These are phyloP conservation scores for Dasyornis broadbenti DNA, from an alignment of 2,113 vertebrate species.

Conservation along the genomic window DNA sequence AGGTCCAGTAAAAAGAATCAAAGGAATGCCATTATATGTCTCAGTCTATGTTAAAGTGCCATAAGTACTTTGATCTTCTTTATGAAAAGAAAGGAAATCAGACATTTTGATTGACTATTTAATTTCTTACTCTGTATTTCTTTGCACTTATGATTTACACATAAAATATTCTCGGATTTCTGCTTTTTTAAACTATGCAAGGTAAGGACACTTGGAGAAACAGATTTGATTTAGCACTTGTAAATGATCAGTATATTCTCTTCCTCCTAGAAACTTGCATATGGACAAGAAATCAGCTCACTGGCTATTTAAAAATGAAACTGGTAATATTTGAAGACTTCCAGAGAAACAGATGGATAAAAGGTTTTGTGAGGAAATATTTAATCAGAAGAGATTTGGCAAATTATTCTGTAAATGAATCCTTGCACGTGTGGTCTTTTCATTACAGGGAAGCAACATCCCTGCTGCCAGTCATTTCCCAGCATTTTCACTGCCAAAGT, in stretches of 20 bases:
- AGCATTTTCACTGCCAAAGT: background rate
- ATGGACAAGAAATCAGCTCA: background rate
- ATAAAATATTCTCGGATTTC: background rate
- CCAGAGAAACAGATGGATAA: background rate
- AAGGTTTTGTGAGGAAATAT: background rate
- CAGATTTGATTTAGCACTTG: background rate
- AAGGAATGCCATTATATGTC: background rate
- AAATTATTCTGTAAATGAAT: background rate
- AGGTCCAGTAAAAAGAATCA: background rate
- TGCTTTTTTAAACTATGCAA: background rate
- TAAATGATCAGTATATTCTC: background rate
- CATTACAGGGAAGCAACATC: background rate
- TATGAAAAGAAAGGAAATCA: background rate
- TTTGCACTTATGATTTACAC: background rate
- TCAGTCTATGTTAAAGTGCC: background rate
- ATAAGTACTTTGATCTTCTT: background rate
- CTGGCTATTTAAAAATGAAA: background rate
- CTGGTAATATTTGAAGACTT: background rate
- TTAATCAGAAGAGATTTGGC: conserved; percentile 9
- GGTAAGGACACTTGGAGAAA: background rate
- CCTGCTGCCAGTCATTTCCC: background rate
- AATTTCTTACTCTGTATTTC: background rate
- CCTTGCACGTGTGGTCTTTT: background rate
- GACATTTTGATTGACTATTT: background rate
- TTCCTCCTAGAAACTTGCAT: background rate